Evolutionary conservation across 2,888 invertebrate species (phyloP).

Genomic region (Ichneumoninae sp.): DNA sequence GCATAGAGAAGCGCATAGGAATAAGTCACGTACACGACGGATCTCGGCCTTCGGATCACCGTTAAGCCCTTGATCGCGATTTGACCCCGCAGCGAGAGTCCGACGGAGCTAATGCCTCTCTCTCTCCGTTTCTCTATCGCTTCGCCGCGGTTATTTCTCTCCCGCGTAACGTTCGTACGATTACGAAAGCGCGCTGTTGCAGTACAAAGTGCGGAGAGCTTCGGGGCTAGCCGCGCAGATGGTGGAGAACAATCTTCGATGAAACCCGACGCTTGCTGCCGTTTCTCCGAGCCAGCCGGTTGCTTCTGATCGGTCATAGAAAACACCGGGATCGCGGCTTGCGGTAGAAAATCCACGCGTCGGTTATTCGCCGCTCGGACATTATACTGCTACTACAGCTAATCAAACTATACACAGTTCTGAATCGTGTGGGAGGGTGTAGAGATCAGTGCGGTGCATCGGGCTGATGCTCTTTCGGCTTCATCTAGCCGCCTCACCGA

Average conservation of each 20-base stretch:
- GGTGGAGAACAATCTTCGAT: conserved; percentile 20
- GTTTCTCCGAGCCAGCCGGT: background rate
- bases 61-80: conserved; percentile 83
- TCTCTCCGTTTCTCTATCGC: background rate
- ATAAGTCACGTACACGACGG: conserved; percentile 75
- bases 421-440: conserved; percentile 6
- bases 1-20: conserved; percentile 69
- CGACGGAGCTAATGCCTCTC: conserved; percentile 33
- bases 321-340: conserved; percentile 8
- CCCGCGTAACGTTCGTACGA: conserved; percentile 77
- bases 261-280: conserved; percentile 25
- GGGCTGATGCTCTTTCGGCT: conserved; percentile 47
- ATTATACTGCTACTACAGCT: conserved; percentile 44
- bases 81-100: conserved; percentile 80
- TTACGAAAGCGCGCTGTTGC: conserved; percentile 76
- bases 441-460: background rate
- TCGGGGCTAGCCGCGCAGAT: conserved; percentile 56
- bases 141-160: conserved; percentile 42
- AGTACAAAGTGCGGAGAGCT: conserved; percentile 30
- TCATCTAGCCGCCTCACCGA: conserved; percentile 14
- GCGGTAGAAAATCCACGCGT: conserved; percentile 50
- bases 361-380: conserved; percentile 55
- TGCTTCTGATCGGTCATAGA: conserved; percentile 12
- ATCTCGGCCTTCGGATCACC: conserved; percentile 82
- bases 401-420: conserved; percentile 19